phyloP scores from a whole-genome alignment of 2,113 vertebrate genomes.

The Glareola pratincola region DNA sequence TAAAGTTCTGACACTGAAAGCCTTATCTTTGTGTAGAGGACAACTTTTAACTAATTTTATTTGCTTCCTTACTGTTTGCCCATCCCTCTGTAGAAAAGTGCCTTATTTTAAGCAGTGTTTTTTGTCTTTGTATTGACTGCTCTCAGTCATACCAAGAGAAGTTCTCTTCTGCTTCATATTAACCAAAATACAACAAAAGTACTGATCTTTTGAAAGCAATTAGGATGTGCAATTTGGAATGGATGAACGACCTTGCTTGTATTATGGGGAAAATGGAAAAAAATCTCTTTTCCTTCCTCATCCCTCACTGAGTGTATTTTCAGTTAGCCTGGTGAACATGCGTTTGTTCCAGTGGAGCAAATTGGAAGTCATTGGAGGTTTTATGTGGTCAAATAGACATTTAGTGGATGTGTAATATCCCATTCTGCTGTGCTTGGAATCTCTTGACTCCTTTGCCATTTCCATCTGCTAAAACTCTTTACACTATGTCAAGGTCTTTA shows the following conservation, averaged over 20 bases:
- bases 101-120: constrained; percentile 73
- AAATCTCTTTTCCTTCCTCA: constrained; percentile 24
- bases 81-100: constrained; percentile 34
- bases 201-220: constrained; percentile 54
- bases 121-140: constrained; percentile 45
- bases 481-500: constrained; percentile 70
- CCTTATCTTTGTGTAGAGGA: constrained; percentile 67
- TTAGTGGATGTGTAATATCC: constrained; percentile 59
- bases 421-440: constrained; percentile 46
- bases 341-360: not conserved
- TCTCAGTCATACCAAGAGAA: constrained; percentile 30
- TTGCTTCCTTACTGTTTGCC: constrained; percentile 54
- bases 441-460: constrained; percentile 51
- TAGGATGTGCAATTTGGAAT: constrained; percentile 53
- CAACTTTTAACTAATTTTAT: constrained; percentile 62
- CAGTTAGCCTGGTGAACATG: constrained; percentile 36
- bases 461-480: constrained; percentile 48
- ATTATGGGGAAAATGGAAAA: constrained; percentile 34
- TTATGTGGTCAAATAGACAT: constrained; percentile 47
- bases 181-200: constrained; percentile 54
- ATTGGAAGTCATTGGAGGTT: constrained; percentile 17
- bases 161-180: constrained; percentile 56
- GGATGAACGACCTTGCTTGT: constrained; percentile 47
- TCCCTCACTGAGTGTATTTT: constrained; percentile 41
- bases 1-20: constrained; percentile 82